phyloP scores from a whole-genome alignment of 2,888 invertebrate species.

The Noctuana brunneofusca region DNA sequence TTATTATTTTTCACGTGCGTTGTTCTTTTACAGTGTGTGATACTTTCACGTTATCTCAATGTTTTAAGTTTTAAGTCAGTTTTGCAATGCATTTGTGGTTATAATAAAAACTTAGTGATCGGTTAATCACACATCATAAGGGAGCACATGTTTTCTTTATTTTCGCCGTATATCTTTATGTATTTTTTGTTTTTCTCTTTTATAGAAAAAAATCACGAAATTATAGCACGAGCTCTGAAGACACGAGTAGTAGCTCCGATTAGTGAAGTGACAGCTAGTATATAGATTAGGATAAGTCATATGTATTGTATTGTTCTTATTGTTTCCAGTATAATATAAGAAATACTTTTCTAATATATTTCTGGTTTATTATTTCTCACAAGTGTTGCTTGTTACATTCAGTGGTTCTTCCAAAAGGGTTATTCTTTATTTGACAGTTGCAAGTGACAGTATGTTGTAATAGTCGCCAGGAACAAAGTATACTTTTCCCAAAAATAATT shows the following conservation, averaged over 20 bases:
- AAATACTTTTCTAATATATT: slow-evolving; percentile 37
- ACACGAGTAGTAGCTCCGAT: slow-evolving; percentile 75
- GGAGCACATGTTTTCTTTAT: slow-evolving; percentile 7
- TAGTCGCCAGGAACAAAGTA: background rate
- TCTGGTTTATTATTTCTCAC: slow-evolving; percentile 14
- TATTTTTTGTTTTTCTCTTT: slow-evolving; percentile 58
- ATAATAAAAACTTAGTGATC: no score
- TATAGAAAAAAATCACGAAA: slow-evolving; percentile 81
- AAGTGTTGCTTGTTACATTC: slow-evolving; percentile 31
- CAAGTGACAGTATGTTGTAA: background rate
- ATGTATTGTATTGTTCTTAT: slow-evolving; percentile 48
- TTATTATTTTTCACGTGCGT: slow-evolving; percentile 43
- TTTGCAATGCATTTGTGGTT: background rate
- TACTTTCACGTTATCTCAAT: background rate
- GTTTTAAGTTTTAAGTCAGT: background rate
- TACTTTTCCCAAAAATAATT: no score
- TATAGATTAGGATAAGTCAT: slow-evolving; percentile 57
- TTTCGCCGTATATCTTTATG: slow-evolving; percentile 48
- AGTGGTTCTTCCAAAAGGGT: slow-evolving; percentile 5
- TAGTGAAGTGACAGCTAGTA: slow-evolving; percentile 68
- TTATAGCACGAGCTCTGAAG: slow-evolving; percentile 77
- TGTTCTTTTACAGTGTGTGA: slow-evolving; percentile 15
- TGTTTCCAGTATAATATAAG: slow-evolving; percentile 36
- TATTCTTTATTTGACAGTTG: background rate
- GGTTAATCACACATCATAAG: background rate